Percentiles rank a stretch among this genome's conserved stretches.
Conservation (phyloP, 2,113 vertebrate species). For the Chelonoidis abingdonii region DNA sequence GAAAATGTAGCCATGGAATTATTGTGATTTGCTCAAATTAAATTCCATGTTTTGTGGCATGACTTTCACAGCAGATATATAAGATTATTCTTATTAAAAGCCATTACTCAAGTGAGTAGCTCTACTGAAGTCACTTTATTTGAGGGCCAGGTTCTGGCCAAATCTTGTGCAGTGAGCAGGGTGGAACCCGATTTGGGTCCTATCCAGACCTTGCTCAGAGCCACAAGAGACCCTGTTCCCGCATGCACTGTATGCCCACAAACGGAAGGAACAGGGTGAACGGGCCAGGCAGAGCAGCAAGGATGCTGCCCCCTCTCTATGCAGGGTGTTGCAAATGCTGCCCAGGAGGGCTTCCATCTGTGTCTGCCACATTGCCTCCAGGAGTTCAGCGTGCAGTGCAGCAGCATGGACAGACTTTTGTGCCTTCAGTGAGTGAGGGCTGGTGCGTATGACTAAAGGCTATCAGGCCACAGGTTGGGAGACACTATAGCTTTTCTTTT, state of each 20-base stretch:
- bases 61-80: background rate
- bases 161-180: background rate
- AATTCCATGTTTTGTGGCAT: background rate
- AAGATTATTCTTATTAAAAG: background rate
- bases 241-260: background rate
- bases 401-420: no score
- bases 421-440: background rate
- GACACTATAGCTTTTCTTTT: conserved; percentile 33
- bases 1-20: background rate
- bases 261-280: background rate
- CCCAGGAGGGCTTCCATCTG: background rate
- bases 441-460: background rate
- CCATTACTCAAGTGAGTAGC: background rate
- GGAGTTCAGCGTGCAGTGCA: background rate
- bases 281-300: background rate
- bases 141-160: no score
- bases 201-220: no score
- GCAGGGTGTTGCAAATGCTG: background rate
- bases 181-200: background rate
- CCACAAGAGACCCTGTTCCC: no score
- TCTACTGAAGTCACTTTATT: background rate
- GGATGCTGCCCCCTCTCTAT: background rate
- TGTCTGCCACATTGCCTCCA: background rate
- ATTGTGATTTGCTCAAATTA: background rate
- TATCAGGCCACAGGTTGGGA: background rate